A percentile compares a stretch with the other conserved stretches of the same genome.
Conservation (phyloP, 2,888 invertebrate species). For the Lasioglossum leucozonium region DNA sequence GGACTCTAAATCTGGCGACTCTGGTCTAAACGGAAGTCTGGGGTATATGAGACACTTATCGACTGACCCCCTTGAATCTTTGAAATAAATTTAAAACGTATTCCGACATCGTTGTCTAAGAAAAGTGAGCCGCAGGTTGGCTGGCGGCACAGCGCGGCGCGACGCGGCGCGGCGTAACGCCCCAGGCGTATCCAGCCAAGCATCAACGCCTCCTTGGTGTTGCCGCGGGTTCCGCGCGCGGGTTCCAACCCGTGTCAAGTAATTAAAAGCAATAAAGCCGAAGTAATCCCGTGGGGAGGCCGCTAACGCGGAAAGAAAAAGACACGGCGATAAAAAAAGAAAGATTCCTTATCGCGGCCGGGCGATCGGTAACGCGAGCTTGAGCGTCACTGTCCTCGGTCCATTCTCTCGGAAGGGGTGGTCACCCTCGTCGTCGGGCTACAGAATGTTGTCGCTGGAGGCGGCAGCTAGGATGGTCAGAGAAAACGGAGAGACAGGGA, state of each 20-base stretch:
- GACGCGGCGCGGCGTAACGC: background rate
- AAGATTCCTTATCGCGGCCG: constrained; percentile 59
- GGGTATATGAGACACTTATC: background rate
- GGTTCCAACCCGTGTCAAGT: constrained; percentile 22
- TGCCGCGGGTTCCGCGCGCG: background rate
- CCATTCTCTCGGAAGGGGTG: constrained; percentile 73
- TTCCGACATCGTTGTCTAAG: background rate
- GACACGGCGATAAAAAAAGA: constrained; percentile 62
- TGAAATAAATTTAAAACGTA: constrained; percentile 1
- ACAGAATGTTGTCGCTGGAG: constrained; percentile 84
- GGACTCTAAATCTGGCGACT: too few species aligned
- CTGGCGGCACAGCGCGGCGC: background rate
- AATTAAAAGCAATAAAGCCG: constrained; percentile 63
- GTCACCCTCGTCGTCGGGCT: constrained; percentile 81
- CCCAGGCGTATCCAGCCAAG: constrained; percentile 7
- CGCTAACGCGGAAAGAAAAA: constrained; percentile 48
- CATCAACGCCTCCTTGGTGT: constrained; percentile 32
- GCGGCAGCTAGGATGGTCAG: constrained; percentile 79
- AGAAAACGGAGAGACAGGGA: constrained; percentile 67
- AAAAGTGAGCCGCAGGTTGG: constrained; percentile 12
- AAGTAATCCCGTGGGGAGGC: constrained; percentile 53
- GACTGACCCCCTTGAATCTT: background rate
- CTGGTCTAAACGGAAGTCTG: too few species aligned
- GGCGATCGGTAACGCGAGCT: constrained; percentile 67
- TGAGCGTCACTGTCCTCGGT: constrained; percentile 82